Percentiles rank a stretch among this genome's conserved stretches.
Conservation (phyloP, 2,888 invertebrate species). For the Nemurella pictetii region DNA sequence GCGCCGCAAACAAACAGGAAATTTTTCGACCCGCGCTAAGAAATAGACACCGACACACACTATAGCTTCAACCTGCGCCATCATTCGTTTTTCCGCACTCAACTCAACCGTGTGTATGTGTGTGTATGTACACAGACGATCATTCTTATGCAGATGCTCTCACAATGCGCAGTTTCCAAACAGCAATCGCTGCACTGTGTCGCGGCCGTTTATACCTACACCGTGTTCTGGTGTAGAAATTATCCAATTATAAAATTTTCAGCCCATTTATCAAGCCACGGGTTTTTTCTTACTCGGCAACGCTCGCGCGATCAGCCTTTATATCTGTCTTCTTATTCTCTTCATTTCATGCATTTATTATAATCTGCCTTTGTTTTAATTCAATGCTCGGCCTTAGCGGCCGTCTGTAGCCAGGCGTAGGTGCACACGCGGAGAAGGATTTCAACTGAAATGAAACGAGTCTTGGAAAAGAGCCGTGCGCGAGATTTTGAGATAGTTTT, state of each 20-base stretch:
- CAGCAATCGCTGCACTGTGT: background rate
- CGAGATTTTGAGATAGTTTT: background rate
- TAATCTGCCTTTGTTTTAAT: background rate
- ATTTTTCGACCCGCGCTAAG: no score
- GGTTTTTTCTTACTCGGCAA: background rate
- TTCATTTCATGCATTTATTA: background rate
- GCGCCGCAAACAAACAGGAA: background rate
- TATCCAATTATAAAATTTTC: background rate
- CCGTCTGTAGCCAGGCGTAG: no score
- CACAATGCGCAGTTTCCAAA: background rate
- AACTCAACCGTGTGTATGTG: no score
- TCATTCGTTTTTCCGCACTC: no score
- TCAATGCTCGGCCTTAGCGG: background rate
- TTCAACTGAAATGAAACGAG: background rate
- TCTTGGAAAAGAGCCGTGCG: background rate
- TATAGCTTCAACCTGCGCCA: no score
- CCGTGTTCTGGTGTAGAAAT: background rate
- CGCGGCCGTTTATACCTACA: background rate
- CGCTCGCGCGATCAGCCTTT: background rate
- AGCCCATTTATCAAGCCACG: background rate
- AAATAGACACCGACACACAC: no score
- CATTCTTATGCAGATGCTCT: background rate
- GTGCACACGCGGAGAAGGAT: no score
- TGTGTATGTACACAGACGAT: background rate
- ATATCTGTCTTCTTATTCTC: background rate